Evolutionary conservation across 1,140 invertebrate genomes (phyloP), one percentile per base, ranked within the genome.

Genomic region (Dufourea novaeangliae): DNA sequence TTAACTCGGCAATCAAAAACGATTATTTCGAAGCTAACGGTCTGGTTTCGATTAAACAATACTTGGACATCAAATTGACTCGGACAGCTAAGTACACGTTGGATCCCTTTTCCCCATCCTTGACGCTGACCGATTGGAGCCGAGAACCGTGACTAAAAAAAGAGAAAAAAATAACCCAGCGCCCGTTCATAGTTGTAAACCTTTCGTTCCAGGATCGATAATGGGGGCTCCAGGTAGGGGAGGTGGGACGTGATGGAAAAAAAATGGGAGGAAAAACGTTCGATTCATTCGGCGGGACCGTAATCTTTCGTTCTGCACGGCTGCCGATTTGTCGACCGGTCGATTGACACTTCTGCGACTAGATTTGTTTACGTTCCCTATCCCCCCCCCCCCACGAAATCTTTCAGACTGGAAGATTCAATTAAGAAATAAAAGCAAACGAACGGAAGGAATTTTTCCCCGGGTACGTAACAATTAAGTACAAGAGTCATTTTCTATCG

Each of bases 221-320:
- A 74, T 66, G 34, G 50, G 37, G n/a, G n/a, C n/a, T 46, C 64
- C 61, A 7, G 14, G 37, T 11, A 25, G 39, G 57, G 54, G 54
- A 14, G 46, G 27, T 20, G 34, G 8, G 34, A 37, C 50, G 54
- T 34, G 69, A 71, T 52, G 46, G 52, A 62, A 34, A 32, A 57
- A 54, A n/a, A 44, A 44, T 14, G 25, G 44, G 11, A 5, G 32
- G 22, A 12, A 63, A 50, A 72, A 17, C n/a, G n/a, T 46, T 46
- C 39, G 41, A 50, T 72, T 62, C 57, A 72, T 29, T 72, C 70
- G 70, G 12, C 54, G 68, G 68, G 68, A 32, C 57, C 41, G 57
- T 63, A 72, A 72, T 63, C 70, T 62, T 63, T 50, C 57, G 57
- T 62, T 72, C 70, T 63, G 70, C 57, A 62, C 41, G 57, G 57